phyloP scores from a whole-genome alignment of 2,797 vertebrate species.

The Onychomys torridus region DNA sequence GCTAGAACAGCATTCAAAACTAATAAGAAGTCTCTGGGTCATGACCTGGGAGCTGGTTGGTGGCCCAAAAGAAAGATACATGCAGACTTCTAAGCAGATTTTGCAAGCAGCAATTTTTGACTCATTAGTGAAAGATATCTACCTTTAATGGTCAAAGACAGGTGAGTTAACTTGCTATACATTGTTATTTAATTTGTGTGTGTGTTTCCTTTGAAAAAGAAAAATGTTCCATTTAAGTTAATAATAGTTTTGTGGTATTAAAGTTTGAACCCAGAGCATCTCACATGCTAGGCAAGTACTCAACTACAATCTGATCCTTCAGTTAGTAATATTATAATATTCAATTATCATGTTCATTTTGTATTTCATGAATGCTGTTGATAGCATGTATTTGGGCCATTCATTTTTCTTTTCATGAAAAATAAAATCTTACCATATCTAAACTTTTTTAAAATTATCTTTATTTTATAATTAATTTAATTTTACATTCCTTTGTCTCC shows the following conservation, averaged over 20 bases:
- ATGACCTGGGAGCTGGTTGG: neutral
- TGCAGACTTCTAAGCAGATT: neutral
- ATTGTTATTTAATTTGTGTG: conserved; percentile 1
- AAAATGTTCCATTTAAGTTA: neutral
- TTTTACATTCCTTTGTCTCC: too few relatives aligned
- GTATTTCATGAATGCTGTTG: conserved; percentile 21
- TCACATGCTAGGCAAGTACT: neutral
- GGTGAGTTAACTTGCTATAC: conserved; percentile 30
- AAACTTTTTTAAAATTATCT: neutral
- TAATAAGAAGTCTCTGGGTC: neutral
- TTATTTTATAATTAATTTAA: too few relatives aligned
- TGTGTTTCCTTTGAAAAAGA: neutral
- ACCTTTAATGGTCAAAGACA: neutral
- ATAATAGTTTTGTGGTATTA: neutral
- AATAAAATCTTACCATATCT: neutral
- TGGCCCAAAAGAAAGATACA: neutral
- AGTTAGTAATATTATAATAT: conserved; percentile 19
- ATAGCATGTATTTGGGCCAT: conserved; percentile 39
- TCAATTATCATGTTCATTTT: conserved; percentile 45
- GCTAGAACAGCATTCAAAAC: neutral
- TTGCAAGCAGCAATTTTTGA: neutral
- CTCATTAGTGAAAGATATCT: conserved; percentile 23
- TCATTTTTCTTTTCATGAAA: conserved; percentile 30
- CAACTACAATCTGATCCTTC: neutral
- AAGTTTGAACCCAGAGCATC: neutral